Evolutionary conservation across 1,140 invertebrate genomes (phyloP), one percentile per base, ranked within the genome.

Genomic region (Ditylenchus dipsaci): DNA sequence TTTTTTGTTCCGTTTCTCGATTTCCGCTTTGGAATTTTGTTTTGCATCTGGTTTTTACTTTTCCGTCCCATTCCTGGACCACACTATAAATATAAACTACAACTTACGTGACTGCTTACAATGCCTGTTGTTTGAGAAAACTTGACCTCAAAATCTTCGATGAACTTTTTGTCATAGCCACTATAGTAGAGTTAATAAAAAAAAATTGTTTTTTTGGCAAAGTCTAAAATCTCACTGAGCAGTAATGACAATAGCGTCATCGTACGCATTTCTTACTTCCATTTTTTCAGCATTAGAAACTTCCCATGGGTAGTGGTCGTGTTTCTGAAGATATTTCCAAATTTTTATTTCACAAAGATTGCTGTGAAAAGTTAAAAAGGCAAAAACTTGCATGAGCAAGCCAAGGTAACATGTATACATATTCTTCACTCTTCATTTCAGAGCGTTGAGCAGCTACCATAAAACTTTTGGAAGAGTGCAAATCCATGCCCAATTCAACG

Each of bases 251-350:
- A 82, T 83, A 0, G 77, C 64, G 19, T 83, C 69, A 47, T 83
- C 81, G 63, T 73, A 82, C 17, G 80, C 80, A 13, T 56, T 49
- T 49, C 71, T 69, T 13, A 80, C 78, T 68, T 83, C 80, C 19
- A 27, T 59, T 68, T 83, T 82, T 43, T 82, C 80, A 42, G 83
- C 65, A 57, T 79, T 82, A 7, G 63, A 69, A 15, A 78, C 79
- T 58, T 82, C 81, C 80, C 80, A 82, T 0, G 80, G 80, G 47
- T 81, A 83, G 59, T 82, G 81, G 53, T 82, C 81, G 29, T 79
- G 75, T 27, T 79, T 64, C 78, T 81, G 38, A 68, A 30, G 7
- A 69, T 66, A 30, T 11, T 56, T 38, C 11, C 33, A 38, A 38
- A 3, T 38, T 38, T 38, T 38, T 38, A 38, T 38, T 38, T 38